These are phyloP conservation scores for Netelia inedita DNA, from an alignment of 2,888 invertebrate genomes.

Conservation along the genomic window DNA sequence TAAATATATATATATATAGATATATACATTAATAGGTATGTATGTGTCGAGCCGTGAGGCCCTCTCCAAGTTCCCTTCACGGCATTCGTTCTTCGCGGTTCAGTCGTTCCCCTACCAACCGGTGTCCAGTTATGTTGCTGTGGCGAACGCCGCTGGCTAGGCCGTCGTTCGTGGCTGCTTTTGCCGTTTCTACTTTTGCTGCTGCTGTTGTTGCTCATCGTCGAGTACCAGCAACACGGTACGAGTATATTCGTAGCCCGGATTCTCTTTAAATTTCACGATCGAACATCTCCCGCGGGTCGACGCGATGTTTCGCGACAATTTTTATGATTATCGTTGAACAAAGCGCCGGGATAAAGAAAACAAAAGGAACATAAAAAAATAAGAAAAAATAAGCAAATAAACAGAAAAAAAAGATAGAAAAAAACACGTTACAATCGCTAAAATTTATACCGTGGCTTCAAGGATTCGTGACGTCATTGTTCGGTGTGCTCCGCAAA, in stretches of 20 bases:
- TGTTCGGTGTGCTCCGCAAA: slow-evolving; percentile 17
- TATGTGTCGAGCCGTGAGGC: slow-evolving; percentile 46
- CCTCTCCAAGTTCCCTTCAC: slow-evolving; percentile 69
- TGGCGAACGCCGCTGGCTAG: slow-evolving; percentile 77
- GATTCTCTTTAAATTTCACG: slow-evolving; percentile 2
- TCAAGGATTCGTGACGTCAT: slow-evolving; percentile 50
- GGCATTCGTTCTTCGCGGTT: slow-evolving; percentile 76
- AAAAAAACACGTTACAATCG: background rate
- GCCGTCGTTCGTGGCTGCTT: slow-evolving; percentile 69
- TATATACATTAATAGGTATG: background rate
- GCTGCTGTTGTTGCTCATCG: slow-evolving; percentile 27
- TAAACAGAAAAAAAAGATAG: background rate
- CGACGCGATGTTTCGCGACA: too few species aligned
- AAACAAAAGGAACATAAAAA: background rate
- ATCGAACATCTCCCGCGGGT: too few species aligned
- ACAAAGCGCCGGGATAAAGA: slow-evolving; percentile 8
- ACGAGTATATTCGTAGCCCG: slow-evolving; percentile 26
- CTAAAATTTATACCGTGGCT: background rate
- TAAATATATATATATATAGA: background rate
- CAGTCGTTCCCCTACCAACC: slow-evolving; percentile 83
- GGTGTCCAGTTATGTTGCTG: slow-evolving; percentile 84
- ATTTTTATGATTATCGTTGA: background rate
- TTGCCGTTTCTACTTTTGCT: slow-evolving; percentile 47
- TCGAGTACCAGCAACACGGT: slow-evolving; percentile 33
- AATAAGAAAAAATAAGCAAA: background rate